Evolutionary conservation across 2,888 invertebrate species (phyloP), one percentile per base, ranked within the genome.

Genomic region (Nomada fabriciana): DNA sequence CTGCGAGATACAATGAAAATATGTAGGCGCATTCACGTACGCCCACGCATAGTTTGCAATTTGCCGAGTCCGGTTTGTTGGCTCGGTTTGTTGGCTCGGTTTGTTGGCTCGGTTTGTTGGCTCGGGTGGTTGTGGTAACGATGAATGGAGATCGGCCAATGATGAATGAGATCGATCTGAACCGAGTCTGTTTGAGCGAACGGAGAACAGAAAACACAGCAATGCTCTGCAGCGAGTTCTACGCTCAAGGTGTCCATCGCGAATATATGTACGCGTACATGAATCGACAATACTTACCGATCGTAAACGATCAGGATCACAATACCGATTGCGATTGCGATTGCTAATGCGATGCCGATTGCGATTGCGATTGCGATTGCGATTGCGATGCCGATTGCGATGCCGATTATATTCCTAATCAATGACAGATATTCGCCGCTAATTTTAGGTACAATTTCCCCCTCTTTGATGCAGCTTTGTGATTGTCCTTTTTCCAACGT

Each of bases 1-100:
- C 94, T 97, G 96, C 94, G 96, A 96, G 94, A 96, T 96, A 94
- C 96, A 96, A 96, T 96, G 96, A 96, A 83, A 57, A 18, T 9
- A 18, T 29, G 15, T n/a, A 9, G 3, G 10, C 43, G 20, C 63
- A 25, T 61, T 80, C 57, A 47, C 52, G 18, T 59, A 20, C 43
- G 63, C 57, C 50, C 52, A 9, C 36, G 47, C 61, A 25, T 10
- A 60, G n/a, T 20, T 25, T 55, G 36, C 53, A 29, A 23, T 63
- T 43, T 72, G 13, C 63, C 70, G 72, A 70, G 20, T 57, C 29
- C 43, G 11, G 25, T 25, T 18, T 20, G 43, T 50, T 57, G 43
- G 52, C 36, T 20, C 18, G 11, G 25, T 25, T 18, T 20, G 43
- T 50, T 57, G 43, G 47, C 36, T 20, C 43, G 11, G 25, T 20